Evolutionary conservation across 2,888 invertebrate species (phyloP).

Genomic region (Lithophane semibrunnea): DNA sequence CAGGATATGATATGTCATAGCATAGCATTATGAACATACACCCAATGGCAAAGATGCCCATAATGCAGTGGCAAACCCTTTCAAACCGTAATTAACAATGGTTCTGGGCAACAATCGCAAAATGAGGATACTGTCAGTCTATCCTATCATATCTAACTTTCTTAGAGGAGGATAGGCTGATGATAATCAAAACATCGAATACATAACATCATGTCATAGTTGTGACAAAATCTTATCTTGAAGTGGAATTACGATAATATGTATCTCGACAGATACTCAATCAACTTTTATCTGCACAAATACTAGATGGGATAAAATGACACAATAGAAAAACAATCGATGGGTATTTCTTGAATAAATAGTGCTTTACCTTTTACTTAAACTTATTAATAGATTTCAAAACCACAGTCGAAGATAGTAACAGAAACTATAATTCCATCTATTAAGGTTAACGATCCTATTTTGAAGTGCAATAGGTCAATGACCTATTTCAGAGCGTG

Average conservation of each 20-base stretch:
- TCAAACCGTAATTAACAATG: not conserved
- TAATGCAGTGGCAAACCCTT: not conserved
- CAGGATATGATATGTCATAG: not conserved
- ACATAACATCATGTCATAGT: not conserved
- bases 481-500: not conserved
- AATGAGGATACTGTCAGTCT: not conserved
- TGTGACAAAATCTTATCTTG: slow-evolving; percentile 44
- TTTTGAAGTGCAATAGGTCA: not conserved
- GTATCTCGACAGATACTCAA: slow-evolving; percentile 47
- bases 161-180: not conserved
- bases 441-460: not conserved
- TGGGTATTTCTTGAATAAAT: not conserved
- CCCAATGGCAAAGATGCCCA: too few species aligned
- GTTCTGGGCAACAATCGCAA: not conserved
- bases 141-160: not conserved
- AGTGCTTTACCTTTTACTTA: not conserved
- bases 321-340: slow-evolving; percentile 4
- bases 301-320: slow-evolving; percentile 16
- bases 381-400: not conserved
- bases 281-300: slow-evolving; percentile 44
- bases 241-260: slow-evolving; percentile 15
- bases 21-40: not conserved
- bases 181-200: slow-evolving; percentile 5
- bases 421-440: not conserved
- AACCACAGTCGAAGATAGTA: not conserved